Conservation (phyloP, 2,113 vertebrate species). For the Orientallactaga bullata region DNA sequence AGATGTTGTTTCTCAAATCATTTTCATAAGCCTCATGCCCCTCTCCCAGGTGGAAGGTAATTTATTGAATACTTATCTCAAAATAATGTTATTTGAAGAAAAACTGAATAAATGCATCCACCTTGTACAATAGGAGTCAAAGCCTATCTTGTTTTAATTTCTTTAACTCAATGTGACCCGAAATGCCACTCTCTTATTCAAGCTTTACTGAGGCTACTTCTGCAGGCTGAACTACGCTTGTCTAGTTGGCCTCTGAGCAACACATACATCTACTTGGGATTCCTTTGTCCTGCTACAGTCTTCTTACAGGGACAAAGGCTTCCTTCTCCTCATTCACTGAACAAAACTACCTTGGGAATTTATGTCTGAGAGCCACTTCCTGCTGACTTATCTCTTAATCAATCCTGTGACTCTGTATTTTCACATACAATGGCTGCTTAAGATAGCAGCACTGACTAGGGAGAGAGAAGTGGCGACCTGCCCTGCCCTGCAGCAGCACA, state of each 20-base stretch:
- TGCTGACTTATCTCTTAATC: background rate
- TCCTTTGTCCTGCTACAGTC: background rate
- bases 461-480: too few species aligned
- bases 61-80: background rate
- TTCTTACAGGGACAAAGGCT: background rate
- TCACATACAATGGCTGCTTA: background rate
- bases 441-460: accelerated
- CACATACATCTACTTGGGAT: background rate
- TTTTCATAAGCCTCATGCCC: background rate
- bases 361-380: background rate
- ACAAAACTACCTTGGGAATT: slow-evolving; percentile 10
- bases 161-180: background rate
- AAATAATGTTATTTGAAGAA: slow-evolving; percentile 37
- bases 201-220: background rate
- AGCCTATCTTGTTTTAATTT: background rate
- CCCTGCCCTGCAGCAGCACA: background rate
- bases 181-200: background rate
- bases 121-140: background rate
- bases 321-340: slow-evolving; percentile 14
- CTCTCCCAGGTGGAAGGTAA: background rate
- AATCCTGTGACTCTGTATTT: background rate
- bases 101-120: background rate
- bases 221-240: background rate
- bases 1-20: background rate
- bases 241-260: background rate